Base-by-base conservation (phyloP, 2,797 vertebrate genomes). In the Urocyon cinereoargenteus region DNA sequence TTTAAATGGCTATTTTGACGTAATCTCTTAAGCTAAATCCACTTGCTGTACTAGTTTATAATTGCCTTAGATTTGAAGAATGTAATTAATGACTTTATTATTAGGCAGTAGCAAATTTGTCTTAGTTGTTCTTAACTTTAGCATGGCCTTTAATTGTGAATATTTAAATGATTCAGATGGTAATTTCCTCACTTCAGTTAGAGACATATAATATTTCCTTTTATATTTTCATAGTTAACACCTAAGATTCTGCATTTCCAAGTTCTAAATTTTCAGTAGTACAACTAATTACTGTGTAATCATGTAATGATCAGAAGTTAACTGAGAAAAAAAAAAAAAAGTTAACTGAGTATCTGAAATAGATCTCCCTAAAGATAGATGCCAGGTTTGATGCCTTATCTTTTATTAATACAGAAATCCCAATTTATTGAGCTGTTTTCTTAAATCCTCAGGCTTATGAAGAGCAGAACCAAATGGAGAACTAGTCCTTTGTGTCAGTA, bases 51-150 rank as follows among this genome's bases (percentile, higher is more conserved):
- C 94, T 96, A 97, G 91, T 89, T 98, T 98, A 86, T 98, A 98
- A 98, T 98, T 98, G 98, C 97, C 98, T 98, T 97, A 98, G 96
- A 98, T 98, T 98, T 98, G 97, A 98, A 98, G 97, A 98, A 97
- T 98, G 98, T 98, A 98, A 98, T 97, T 97, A 98, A 98, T 98
- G 97, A 93, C 97, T 98, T 98, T 98, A 98, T 98, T 98, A 98
- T 98, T 98, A 98, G 98, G 98, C 97, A 98, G 97, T 94, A 97
- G 95, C 97, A 98, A 98, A 98, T 97, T 98, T 98, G 94, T 98
- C 98, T 98, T 98, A 97, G 96, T 98, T 98, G 97, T 98, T 99
- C 97, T 98, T 98, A 98, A 98, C 97, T 97, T 98, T 98, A 97
- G 83, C 97, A 94, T 98, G 97, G 97, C 97, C 97, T 99, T 98